Evolutionary conservation across 1,140 invertebrate species (phyloP).

Genomic region (Mercenaria mercenaria): DNA sequence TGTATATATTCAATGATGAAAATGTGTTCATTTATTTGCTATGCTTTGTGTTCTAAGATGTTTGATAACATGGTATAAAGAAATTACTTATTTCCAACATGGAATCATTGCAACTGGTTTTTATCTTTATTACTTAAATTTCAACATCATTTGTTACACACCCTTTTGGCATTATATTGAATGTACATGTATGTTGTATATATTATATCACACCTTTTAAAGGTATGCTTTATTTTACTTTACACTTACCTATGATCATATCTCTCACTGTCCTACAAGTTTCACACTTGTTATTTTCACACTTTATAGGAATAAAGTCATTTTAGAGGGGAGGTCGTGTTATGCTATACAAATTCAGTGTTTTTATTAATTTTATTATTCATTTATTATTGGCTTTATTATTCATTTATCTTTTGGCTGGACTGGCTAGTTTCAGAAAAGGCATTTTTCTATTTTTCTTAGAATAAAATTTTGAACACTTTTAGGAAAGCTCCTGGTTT

Average conservation of each 20-base stretch:
- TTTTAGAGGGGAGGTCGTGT: neutral
- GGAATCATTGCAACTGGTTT: neutral
- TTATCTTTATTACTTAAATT: neutral
- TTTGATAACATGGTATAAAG: slow-evolving; percentile 10
- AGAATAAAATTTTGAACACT: too few species aligned
- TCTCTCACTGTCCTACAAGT: neutral
- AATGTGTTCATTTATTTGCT: too few species aligned
- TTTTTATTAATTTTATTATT: too few species aligned
- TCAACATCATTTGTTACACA: neutral
- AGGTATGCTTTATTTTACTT: too few species aligned
- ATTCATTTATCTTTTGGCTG: too few species aligned
- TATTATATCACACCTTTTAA: too few species aligned
- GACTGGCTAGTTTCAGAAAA: too few species aligned
- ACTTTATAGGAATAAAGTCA: slow-evolving; percentile 18
- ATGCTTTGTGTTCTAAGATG: slow-evolving; percentile 15
- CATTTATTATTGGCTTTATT: too few species aligned
- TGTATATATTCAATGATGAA: too few species aligned
- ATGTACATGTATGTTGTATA: neutral
- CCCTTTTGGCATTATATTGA: neutral
- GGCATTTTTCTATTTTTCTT: too few species aligned
- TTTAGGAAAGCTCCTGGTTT: too few species aligned
- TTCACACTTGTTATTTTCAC: neutral
- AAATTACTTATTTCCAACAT: neutral
- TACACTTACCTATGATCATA: neutral
- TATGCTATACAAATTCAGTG: slow-evolving; percentile 24